Conservation (phyloP, 2,888 invertebrate species). For the Caradrina clavipalpis region DNA sequence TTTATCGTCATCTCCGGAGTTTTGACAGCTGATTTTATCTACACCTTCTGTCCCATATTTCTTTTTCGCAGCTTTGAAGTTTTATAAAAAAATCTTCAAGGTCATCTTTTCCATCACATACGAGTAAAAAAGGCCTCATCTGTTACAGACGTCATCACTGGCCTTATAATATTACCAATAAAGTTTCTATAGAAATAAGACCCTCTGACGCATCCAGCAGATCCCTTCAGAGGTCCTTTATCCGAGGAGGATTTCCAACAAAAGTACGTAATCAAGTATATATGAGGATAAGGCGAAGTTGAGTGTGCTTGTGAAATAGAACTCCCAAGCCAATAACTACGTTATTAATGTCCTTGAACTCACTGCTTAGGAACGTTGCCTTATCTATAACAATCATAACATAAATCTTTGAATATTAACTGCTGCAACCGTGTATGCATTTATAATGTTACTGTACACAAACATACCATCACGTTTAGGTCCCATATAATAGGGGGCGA, state of each 20-base stretch:
- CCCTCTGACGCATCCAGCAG: constrained; percentile 26
- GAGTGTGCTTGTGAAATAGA: constrained; percentile 58
- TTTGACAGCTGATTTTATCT: constrained; percentile 53
- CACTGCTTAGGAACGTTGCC: constrained; percentile 28
- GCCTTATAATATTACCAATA: constrained; percentile 42
- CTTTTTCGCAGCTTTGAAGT: constrained; percentile 44
- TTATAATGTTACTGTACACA: background rate
- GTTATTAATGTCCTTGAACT: constrained; percentile 57
- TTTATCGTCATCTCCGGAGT: constrained; percentile 35
- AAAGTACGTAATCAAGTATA: constrained; percentile 59
- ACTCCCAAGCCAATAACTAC: constrained; percentile 59
- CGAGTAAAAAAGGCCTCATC: constrained; percentile 6
- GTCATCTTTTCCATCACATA: constrained; percentile 13
- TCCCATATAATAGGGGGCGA: no score
- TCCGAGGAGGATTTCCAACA: constrained; percentile 42
- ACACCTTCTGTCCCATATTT: constrained; percentile 37
- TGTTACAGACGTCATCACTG: constrained; percentile 20
- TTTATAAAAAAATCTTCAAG: constrained; percentile 33
- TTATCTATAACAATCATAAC: constrained; percentile 22
- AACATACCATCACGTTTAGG: no score
- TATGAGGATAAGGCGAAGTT: constrained; percentile 42
- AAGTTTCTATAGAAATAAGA: constrained; percentile 47
- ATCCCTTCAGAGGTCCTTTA: constrained; percentile 42
- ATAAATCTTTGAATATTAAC: constrained; percentile 2
- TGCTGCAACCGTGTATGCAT: constrained; percentile 9